Conservation (phyloP, 1,140 invertebrate genomes). For the Philotrypesis tridentata region DNA sequence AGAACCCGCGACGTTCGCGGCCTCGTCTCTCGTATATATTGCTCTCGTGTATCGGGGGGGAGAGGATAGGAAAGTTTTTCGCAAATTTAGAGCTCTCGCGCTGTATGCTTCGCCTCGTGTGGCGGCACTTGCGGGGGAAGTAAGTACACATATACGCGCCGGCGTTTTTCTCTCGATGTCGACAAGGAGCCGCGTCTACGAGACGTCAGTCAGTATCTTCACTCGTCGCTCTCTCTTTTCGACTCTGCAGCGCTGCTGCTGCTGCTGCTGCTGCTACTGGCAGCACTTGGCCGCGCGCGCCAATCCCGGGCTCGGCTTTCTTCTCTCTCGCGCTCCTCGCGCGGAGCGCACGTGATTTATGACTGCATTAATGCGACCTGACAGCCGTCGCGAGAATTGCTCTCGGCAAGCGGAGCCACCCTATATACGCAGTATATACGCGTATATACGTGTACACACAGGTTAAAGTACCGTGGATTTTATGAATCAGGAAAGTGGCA, state of each 20-base stretch:
- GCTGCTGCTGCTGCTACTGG: no score
- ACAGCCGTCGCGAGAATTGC: conserved; percentile 52
- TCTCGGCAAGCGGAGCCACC: background rate
- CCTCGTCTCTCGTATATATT: no score
- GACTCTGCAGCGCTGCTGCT: background rate
- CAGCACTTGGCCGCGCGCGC: background rate
- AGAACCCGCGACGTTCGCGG: no score
- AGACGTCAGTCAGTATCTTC: conserved; percentile 58
- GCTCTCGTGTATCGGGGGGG: no score
- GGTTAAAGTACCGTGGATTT: conserved; percentile 4
- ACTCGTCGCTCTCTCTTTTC: conserved; percentile 47
- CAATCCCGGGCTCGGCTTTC: conserved; percentile 10
- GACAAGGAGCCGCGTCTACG: conserved; percentile 56
- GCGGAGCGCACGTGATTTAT: conserved; percentile 64
- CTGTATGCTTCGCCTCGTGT: no score
- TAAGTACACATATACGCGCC: no score
- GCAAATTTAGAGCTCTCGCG: no score
- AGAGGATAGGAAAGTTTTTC: no score
- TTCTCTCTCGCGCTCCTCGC: conserved; percentile 27
- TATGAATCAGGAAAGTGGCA: conserved; percentile 6
- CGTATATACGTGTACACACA: background rate
- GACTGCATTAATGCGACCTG: conserved; percentile 61
- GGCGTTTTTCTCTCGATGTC: conserved; percentile 46
- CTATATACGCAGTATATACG: background rate
- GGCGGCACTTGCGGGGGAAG: conserved; percentile 26